phyloP scores from a whole-genome alignment of 2,888 invertebrate genomes.

The Macrophya annulata region DNA sequence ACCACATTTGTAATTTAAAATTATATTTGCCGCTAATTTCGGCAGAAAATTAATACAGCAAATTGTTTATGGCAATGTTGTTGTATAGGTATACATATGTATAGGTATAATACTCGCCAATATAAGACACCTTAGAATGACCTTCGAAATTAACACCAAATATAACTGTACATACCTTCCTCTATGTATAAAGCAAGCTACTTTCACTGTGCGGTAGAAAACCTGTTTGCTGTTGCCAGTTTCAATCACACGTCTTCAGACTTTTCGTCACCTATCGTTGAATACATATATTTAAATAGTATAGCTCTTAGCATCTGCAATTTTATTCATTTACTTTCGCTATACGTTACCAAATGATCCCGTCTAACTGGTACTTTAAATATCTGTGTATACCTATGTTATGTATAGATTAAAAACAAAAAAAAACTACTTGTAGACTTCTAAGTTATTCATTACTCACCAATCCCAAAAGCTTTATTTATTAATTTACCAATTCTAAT shows the following conservation, averaged over 20 bases:
- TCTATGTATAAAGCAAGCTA: not conserved
- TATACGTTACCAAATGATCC: not conserved
- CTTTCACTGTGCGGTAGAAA: constrained; percentile 41
- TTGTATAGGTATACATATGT: not conserved
- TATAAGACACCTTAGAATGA: not conserved
- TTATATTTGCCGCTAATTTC: not conserved
- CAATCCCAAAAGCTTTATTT: not conserved
- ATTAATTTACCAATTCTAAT: too few relatives aligned
- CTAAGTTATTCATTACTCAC: too few relatives aligned
- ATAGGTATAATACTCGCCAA: not conserved
- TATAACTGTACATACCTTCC: not conserved
- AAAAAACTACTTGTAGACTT: too few relatives aligned
- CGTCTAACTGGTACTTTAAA: not conserved
- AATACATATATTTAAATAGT: not conserved
- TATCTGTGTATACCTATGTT: not conserved
- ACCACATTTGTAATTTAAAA: not conserved
- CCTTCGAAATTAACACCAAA: constrained; percentile 10
- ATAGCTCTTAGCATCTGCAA: not conserved
- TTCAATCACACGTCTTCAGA: not conserved
- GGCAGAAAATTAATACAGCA: not conserved
- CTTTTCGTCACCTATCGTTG: not conserved
- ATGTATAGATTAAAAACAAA: too few relatives aligned
- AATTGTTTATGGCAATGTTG: not conserved
- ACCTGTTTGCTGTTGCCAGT: constrained; percentile 31
- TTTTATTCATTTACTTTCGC: not conserved